phyloP scores from a whole-genome alignment of 2,113 vertebrate species.

The Oxyruncus cristatus region DNA sequence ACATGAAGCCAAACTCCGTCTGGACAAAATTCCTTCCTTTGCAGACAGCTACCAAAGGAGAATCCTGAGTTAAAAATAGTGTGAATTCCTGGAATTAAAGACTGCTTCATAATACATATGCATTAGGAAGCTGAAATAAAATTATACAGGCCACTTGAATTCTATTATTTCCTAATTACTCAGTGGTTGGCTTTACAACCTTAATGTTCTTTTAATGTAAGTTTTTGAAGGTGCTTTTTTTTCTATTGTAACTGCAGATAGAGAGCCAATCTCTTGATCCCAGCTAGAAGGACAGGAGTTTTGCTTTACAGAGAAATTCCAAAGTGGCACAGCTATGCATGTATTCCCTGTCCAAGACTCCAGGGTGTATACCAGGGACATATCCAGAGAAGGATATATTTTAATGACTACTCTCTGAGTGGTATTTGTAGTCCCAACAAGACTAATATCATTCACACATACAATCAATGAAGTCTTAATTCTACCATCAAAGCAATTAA shows the following conservation, averaged over 20 bases:
- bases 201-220: slow-evolving; percentile 17
- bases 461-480: slow-evolving; percentile 36
- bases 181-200: slow-evolving; percentile 36
- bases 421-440: slow-evolving; percentile 11
- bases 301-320: background rate
- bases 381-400: background rate
- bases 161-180: slow-evolving; percentile 49
- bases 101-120: background rate
- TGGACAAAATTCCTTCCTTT: background rate
- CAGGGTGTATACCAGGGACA: background rate
- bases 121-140: slow-evolving; percentile 41
- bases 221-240: background rate
- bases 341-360: background rate
- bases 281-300: background rate
- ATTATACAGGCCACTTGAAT: slow-evolving; percentile 45
- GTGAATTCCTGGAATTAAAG: slow-evolving; percentile 23
- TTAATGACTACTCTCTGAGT: background rate
- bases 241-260: background rate
- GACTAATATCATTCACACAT: background rate
- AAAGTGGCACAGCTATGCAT: background rate
- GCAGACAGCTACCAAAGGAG: background rate
- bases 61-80: slow-evolving; percentile 12
- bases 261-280: background rate
- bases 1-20: background rate
- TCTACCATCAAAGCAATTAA: slow-evolving; percentile 29